phyloP scores from a whole-genome alignment of 2,113 vertebrate genomes.

The Chloropsis hardwickii region DNA sequence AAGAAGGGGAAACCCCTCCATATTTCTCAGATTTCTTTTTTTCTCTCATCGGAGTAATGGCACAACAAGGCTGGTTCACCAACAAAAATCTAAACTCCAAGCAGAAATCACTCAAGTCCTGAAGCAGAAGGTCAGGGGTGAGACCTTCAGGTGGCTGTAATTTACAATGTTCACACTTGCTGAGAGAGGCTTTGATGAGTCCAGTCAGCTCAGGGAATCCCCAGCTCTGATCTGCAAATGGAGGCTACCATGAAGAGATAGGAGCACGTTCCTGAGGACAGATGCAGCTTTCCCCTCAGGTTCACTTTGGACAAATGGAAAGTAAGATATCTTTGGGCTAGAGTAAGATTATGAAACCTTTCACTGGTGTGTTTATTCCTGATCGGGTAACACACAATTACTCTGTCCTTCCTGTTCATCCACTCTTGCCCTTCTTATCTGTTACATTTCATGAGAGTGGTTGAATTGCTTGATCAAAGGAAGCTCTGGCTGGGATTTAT shows the following conservation, averaged over 20 bases:
- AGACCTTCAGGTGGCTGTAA: background rate
- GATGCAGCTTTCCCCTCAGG: background rate
- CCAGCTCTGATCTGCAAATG: background rate
- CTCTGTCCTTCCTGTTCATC: background rate
- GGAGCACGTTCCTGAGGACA: background rate
- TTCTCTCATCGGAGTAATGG: background rate
- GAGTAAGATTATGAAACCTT: background rate
- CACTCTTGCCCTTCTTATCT: constrained; percentile 3
- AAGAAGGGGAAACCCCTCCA: background rate
- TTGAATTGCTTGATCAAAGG: constrained; percentile 47
- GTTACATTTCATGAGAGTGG: background rate
- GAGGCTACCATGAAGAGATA: background rate
- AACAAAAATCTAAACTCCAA: background rate
- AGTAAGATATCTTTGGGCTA: background rate
- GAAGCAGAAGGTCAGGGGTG: background rate
- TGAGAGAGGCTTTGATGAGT: background rate
- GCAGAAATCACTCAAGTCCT: background rate
- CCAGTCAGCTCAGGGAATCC: background rate
- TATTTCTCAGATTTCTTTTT: background rate
- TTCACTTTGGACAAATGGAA: background rate
- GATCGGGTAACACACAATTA: background rate
- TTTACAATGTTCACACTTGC: background rate
- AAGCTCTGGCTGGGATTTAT: constrained; percentile 1
- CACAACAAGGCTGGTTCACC: background rate
- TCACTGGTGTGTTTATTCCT: background rate